A percentile compares a stretch with the other conserved stretches of the same genome.
Evolutionary conservation across 2,888 invertebrate species (phyloP).

Genomic region (Eupithecia subfuscata): DNA sequence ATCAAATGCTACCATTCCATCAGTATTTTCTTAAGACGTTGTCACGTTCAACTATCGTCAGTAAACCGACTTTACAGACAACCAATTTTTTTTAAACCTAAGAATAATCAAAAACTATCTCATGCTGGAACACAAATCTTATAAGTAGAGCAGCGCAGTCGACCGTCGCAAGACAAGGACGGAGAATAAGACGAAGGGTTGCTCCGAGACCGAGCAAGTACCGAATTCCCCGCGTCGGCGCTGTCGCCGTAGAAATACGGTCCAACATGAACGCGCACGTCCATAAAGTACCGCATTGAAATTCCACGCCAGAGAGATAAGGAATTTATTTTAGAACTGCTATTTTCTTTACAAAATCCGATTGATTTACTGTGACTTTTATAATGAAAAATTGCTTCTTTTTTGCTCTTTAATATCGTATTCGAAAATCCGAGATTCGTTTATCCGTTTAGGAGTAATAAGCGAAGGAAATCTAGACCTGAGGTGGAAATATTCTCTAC

Average conservation of each 20-base stretch:
- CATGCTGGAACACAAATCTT: slow-evolving; percentile 49
- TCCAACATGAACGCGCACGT: slow-evolving; percentile 74
- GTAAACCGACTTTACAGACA: too few species aligned
- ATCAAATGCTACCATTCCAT: too few species aligned
- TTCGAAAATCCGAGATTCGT: slow-evolving; percentile 42
- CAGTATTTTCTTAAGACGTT: too few species aligned
- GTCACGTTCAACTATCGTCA: too few species aligned
- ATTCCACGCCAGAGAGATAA: slow-evolving; percentile 82
- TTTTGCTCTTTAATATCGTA: slow-evolving; percentile 61
- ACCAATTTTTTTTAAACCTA: not conserved
- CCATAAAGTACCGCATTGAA: slow-evolving; percentile 82
- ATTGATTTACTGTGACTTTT: slow-evolving; percentile 35
- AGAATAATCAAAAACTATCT: slow-evolving; percentile 38
- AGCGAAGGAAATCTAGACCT: slow-evolving; percentile 63
- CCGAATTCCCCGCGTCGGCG: slow-evolving; percentile 61
- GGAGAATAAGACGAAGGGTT: slow-evolving; percentile 85
- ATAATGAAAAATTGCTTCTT: slow-evolving; percentile 71
- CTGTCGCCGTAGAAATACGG: slow-evolving; percentile 60
- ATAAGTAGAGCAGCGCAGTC: slow-evolving; percentile 76
- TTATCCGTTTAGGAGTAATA: slow-evolving; percentile 50
- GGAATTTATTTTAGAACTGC: slow-evolving; percentile 73
- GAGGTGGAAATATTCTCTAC: slow-evolving; percentile 76
- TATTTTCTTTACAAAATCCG: slow-evolving; percentile 43
- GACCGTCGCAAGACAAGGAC: slow-evolving; percentile 83
- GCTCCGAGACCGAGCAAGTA: slow-evolving; percentile 81